phyloP scores from a whole-genome alignment of 2,113 vertebrate genomes.

The Osmerus mordax region DNA sequence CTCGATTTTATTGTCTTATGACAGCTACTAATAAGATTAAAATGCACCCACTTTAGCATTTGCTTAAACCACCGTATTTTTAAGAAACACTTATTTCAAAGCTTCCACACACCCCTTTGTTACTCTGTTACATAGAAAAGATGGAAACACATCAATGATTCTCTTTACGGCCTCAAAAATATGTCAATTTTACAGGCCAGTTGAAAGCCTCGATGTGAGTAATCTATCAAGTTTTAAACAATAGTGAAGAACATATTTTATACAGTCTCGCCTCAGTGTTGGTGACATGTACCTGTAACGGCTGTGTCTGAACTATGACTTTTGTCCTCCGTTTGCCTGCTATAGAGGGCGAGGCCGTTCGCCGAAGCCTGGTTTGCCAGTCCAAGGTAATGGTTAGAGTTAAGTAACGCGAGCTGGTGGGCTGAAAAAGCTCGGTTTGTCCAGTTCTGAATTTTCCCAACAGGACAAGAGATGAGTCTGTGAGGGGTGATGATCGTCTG shows the following conservation, averaged over 20 bases:
- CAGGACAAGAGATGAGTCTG: conserved; percentile 90
- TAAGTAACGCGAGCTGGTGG: conserved; percentile 87
- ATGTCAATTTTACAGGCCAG: conserved; percentile 41
- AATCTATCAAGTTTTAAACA: conserved; percentile 41
- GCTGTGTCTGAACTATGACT: conserved; percentile 79
- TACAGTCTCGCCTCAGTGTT: conserved; percentile 70
- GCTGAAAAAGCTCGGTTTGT: conserved; percentile 88
- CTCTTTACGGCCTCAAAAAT: conserved; percentile 50
- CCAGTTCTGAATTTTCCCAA: conserved; percentile 93
- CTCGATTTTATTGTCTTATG: background rate
- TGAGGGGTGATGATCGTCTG: conserved; percentile 75
- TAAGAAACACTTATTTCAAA: conserved; percentile 16
- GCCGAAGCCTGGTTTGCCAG: conserved; percentile 78
- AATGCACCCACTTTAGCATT: conserved; percentile 9
- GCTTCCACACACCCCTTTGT: conserved; percentile 14
- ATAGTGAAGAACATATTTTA: conserved; percentile 30
- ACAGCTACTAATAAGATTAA: conserved; percentile 5
- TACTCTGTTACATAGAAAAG: conserved; percentile 33
- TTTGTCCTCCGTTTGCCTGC: conserved; percentile 78
- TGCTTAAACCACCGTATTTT: conserved; percentile 3
- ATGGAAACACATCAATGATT: conserved; percentile 51
- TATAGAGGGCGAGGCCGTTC: conserved; percentile 78
- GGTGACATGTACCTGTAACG: conserved; percentile 85
- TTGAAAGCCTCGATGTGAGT: conserved; percentile 7
- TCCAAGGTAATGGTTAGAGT: conserved; percentile 90